Evolutionary conservation across 2,113 vertebrate species (phyloP), one percentile per base, ranked within the genome.

Genomic region (Orcinus orca): DNA sequence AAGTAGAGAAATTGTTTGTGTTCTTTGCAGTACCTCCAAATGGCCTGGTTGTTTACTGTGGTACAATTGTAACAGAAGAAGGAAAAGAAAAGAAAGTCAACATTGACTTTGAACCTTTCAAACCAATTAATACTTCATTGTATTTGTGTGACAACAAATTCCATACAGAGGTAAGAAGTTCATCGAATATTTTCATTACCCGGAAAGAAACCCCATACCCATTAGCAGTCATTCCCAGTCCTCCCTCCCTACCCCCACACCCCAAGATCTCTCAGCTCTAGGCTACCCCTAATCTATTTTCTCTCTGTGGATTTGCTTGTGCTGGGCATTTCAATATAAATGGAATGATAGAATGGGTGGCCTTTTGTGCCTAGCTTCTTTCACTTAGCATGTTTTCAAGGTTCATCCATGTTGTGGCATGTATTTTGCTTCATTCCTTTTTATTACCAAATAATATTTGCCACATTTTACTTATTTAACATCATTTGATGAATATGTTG

Each of bases 131-230:
- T 99, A 99, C 99, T 0, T 99, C 99, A 29, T 98, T 99, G 97
- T 99, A 99, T 98, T 99, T 99, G 98, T 99, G 99, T 97, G 99
- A 99, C 99, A 99, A 99, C 99, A 99, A 99, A 99, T 99, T 99
- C 98, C 99, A 99, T 98, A 99, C 99, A 8, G 99, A 99, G 99
- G 99, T 99, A 98, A 98, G 98, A 97, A 87, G 50, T 95, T 88
- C 41, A 44, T 41, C 91, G 63, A 87, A 71, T 73, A 44, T 70
- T 95, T 70, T 86, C 13, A 33, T 83, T 55, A 67, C 60, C 53
- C 33, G 8, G 33, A 81, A 94, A 95, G 81, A 89, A 87, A 71
- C 13, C 55, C 6, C 4, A 0, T 83, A 58, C 50, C 62, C 25
- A 63, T 89, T 60, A 93, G 41, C 6, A 65, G 4, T 96, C 26